phyloP scores from a whole-genome alignment of 2,797 vertebrate species.

The Apodemus agrarius region DNA sequence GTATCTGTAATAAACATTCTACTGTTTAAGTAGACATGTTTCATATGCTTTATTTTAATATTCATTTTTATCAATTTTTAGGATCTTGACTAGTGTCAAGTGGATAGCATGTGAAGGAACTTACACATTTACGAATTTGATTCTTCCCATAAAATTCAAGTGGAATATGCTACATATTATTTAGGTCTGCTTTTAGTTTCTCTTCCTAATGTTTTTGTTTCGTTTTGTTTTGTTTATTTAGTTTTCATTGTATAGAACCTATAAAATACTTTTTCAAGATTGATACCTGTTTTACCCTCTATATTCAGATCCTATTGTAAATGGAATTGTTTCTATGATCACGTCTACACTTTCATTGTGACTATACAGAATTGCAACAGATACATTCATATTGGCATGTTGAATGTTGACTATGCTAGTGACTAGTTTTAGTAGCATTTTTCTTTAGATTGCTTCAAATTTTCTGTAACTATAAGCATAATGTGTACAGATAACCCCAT shows the following conservation, averaged over 20 bases:
- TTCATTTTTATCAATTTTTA: not conserved
- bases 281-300: not conserved
- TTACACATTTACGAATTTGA: not conserved
- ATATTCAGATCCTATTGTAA: not conserved
- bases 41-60: not conserved
- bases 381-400: not conserved
- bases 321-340: not conserved
- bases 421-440: not conserved
- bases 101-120: constrained; percentile 6
- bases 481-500: not conserved
- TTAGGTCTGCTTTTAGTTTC: not conserved
- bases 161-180: not conserved
- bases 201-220: not conserved
- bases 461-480: not conserved
- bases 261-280: constrained; percentile 14
- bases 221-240: too few relatives aligned
- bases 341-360: not conserved
- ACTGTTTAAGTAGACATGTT: not conserved
- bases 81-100: not conserved
- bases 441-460: not conserved
- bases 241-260: not conserved
- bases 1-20: not conserved
- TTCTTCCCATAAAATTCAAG: not conserved
- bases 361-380: not conserved
- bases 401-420: not conserved